Evolutionary conservation across 2,113 vertebrate species (phyloP), one percentile per base, ranked within the genome.

Genomic region (Poecile atricapillus): DNA sequence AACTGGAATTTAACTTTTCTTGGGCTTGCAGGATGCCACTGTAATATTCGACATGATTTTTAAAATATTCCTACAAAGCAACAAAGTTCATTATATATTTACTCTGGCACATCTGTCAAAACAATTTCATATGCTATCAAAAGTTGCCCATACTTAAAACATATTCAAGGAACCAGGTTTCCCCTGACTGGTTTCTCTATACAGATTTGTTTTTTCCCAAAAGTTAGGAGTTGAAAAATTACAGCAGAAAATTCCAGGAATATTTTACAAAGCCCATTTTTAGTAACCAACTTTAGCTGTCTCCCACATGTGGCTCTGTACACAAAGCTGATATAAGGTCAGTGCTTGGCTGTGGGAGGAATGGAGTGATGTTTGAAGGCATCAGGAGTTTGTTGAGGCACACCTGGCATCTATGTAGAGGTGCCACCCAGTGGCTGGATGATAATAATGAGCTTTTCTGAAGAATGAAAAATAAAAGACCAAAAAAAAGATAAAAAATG

Each of bases 351-450:
- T 90, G 31, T 41, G 78, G 62, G 60, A 91, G 19, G 60, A 47
- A 63, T 20, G 15, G n/a, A 33, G 18, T 30, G 41, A 19, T 68
- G 55, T 21, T 49, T 24, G 28, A 43, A 37, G 41, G 25, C 27
- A 59, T 5, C 28, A 0, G 17, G 56, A 31, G 5, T 67, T 91
- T 78, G 27, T n/a, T 82, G 56, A 44, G 64, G 53, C 78, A 70
- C 41, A 58, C 37, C 35, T 74, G 80, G 50, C 41, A 50, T 24
- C 59, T 62, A 4, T 73, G 75, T 35, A 44, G 60, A 75, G n/a
- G 58, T 96, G 97, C 97, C 96, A 97, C 91, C 96, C 79, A 91
- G 96, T 94, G 97, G 96, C 76, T 84, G 76, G 22, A 67, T 49
- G 30, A 43, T 62, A 70, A 53, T 47, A 80, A 88, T 13, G 52